phyloP scores from a whole-genome alignment of 2,888 invertebrate species.

The Latheticus oryzae region DNA sequence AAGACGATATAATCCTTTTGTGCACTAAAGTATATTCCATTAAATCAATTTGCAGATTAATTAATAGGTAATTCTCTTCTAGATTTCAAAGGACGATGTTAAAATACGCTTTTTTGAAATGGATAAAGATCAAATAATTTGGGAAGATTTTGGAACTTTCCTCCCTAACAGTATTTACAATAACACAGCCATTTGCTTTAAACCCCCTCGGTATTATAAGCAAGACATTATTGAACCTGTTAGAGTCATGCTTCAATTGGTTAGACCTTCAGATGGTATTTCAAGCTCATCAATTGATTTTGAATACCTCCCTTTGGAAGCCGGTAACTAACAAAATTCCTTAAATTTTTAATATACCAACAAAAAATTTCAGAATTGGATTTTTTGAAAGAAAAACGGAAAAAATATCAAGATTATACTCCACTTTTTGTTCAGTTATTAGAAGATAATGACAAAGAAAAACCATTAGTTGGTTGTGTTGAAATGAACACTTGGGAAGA shows the following conservation, averaged over 20 bases:
- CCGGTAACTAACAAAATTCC: conserved; percentile 70
- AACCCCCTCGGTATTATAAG: conserved; percentile 77
- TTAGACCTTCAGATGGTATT: conserved; percentile 82
- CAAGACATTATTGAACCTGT: conserved; percentile 75
- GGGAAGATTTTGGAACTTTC: conserved; percentile 85
- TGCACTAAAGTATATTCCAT: conserved; percentile 66
- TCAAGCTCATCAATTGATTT: conserved; percentile 83
- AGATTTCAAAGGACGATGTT: conserved; percentile 85
- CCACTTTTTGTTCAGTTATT: conserved; percentile 9
- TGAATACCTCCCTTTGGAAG: conserved; percentile 79
- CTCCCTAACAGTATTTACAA: conserved; percentile 85
- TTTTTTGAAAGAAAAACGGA: conserved; percentile 6
- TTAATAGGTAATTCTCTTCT: conserved; percentile 5
- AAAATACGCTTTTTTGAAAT: conserved; percentile 86
- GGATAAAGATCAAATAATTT: conserved; percentile 72
- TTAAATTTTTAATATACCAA: background rate
- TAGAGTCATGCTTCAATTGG: conserved; percentile 80
- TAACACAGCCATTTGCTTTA: conserved; percentile 83
- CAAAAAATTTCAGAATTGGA: conserved; percentile 2
- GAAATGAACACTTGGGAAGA: too few relatives aligned
- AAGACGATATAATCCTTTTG: conserved; percentile 88
- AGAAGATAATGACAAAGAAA: too few relatives aligned
- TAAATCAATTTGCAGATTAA: background rate
- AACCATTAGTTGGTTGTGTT: too few relatives aligned
- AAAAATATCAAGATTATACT: background rate